A percentile compares a stretch with the other conserved stretches of the same genome.
Evolutionary conservation across 2,113 vertebrate genomes (phyloP).

Genomic region (Dipodomys stephensi): DNA sequence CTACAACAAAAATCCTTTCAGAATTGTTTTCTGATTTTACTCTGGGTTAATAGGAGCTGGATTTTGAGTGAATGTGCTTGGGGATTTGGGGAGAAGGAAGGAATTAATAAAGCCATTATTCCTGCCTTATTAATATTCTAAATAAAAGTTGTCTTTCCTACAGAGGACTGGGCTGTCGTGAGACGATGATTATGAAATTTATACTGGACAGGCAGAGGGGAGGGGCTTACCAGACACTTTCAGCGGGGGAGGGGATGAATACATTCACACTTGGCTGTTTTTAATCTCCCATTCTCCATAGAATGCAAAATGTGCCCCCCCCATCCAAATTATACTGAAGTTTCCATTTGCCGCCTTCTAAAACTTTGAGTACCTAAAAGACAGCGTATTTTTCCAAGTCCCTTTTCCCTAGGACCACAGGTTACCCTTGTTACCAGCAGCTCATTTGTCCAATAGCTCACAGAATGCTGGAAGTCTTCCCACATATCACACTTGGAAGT

Average conservation of each 20-base stretch:
- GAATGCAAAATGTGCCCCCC: not conserved
- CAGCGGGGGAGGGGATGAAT: not conserved
- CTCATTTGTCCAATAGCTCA: too few species aligned
- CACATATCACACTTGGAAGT: too few species aligned
- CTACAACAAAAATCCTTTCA: not conserved
- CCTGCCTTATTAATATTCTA: conserved; percentile 35
- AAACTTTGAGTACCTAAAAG: too few species aligned
- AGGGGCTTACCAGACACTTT: not conserved
- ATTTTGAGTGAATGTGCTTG: not conserved
- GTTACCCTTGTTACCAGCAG: too few species aligned
- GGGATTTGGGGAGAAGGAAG: not conserved
- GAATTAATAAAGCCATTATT: not conserved
- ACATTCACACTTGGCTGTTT: not conserved
- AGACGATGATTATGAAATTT: not conserved
- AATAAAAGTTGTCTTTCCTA: not conserved
- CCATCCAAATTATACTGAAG: not conserved
- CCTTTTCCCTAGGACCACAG: too few species aligned
- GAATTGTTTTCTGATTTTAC: conserved; percentile 17
- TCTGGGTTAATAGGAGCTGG: not conserved
- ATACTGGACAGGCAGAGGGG: not conserved
- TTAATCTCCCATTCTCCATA: not conserved
- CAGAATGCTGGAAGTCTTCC: too few species aligned
- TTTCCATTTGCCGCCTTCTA: not conserved
- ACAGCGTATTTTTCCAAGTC: too few species aligned
- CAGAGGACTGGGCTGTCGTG: not conserved